Evolutionary conservation across 2,113 vertebrate genomes (phyloP), one percentile per base, ranked within the genome.

Genomic region (Excalfactoria chinensis): DNA sequence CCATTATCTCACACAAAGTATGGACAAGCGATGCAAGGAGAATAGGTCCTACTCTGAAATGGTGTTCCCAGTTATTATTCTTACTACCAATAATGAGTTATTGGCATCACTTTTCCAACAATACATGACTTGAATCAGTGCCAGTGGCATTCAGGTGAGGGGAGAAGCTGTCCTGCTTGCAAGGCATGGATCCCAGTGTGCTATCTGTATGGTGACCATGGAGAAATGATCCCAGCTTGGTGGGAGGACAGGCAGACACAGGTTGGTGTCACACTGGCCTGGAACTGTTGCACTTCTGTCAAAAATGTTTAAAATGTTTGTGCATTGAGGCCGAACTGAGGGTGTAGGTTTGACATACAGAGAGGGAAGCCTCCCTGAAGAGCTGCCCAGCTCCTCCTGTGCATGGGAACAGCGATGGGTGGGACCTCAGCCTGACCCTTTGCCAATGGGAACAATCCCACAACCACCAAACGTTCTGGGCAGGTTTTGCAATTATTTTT

Each of bases 221-320:
- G 48, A 67, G 84, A 90, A 92, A 63, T 1, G 48, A 81, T 81
- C 48, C 30, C 3, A 4, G 32, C 73, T 86, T 77, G 2, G 5
- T 13, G 62, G 48, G 88, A 62, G 81, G 48, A 30, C 22, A 86
- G 58, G 58, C 70, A 88, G 67, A 70, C 93, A 90, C 80, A 90
- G 83, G 83, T 32, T 93, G 30, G 0, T 3, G 8, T 43, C 86
- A 58, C 9, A 44, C 77, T 3, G 3, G 84, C 77, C 86, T 53
- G 74, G 0, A 7, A 64, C 80, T 93, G 67, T 74, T 46, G 81
- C 69, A 75, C 77, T 94, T 94, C 90, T 87, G 86, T 84, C 89
- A 90, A 89, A 89, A 87, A 18, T 92, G 93, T 90, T 94, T 95
- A 88, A 94, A 96, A 95, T 96, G 93, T 84, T 94, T 95, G 95